Base-by-base conservation (phyloP, 2,113 vertebrate genomes). In the Strigops habroptila region DNA sequence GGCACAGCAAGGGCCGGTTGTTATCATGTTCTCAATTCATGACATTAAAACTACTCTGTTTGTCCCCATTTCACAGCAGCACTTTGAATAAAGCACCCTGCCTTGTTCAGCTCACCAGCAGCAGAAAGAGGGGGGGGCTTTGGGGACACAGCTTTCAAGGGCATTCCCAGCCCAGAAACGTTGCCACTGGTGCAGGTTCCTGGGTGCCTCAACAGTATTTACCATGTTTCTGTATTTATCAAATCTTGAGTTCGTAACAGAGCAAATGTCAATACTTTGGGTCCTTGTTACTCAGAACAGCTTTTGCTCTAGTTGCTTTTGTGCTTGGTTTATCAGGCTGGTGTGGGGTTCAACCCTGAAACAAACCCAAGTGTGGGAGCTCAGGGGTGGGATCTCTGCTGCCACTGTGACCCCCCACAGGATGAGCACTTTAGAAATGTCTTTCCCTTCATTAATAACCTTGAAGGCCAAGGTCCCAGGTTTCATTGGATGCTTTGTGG, bases 201-300 rank as follows among this genome's bases (percentile, higher is more conserved):
- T 48, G 48, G 69, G 22, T 1, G 0, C 57, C 57, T 44, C 0
- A 0, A 24, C 37, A 39, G 27, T n/a, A 63, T 73, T 95, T 48
- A 24, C 84, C 1, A 0, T 48, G 17, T 68, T 73, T 59, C 19
- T 82, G 0, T 51, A 57, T 6, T 22, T 13, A 13, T 22, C 43
- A n/a, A 28, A 49, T 76, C 35, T 12, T 23, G 18, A 43, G 62
- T 15, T 75, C 25, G 4, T 19, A 68, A 35, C 22, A 23, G 60
- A 86, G 21, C 39, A 46, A 44, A 51, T 30, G 49, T 64, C 78
- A 71, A 65, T 35, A 22, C 51, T 51, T 49, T 49, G 2, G 3
- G 27, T 33, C 37, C 57, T n/a, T 41, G 71, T 60, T 52, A 41
- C n/a, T 71, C 51, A 28, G 71, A 53, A 33, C 7, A 53, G 64